phyloP scores from a whole-genome alignment of 1,140 invertebrate genomes.

The Battus philenor region DNA sequence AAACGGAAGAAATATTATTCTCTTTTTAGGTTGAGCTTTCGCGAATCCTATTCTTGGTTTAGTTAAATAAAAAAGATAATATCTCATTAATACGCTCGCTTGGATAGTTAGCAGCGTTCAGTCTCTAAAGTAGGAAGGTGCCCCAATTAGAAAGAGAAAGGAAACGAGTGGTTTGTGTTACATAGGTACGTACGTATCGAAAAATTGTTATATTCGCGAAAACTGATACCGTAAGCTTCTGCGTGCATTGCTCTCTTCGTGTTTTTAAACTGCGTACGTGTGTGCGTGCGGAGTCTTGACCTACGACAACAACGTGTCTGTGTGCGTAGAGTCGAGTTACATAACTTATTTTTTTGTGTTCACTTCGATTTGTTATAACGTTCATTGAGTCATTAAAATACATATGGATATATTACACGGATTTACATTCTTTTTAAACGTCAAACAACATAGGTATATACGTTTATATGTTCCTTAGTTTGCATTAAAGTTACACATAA shows the following conservation, averaged over 20 bases:
- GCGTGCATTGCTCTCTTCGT: constrained; percentile 51
- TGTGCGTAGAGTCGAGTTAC: constrained; percentile 33
- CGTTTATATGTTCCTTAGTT: no score
- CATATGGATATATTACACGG: no score
- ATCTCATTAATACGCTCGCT: neutral
- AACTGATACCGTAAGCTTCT: constrained; percentile 46
- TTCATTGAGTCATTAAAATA: constrained; percentile 3
- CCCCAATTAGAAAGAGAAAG: constrained; percentile 30
- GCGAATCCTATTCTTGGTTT: constrained; percentile 36
- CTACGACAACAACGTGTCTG: constrained; percentile 47
- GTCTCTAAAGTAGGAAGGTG: neutral
- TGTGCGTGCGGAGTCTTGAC: constrained; percentile 46
- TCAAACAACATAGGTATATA: no score
- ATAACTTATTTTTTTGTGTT: constrained; percentile 32
- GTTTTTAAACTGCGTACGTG: constrained; percentile 27
- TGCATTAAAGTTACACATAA: no score
- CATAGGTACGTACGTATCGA: constrained; percentile 25
- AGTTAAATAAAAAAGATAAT: constrained; percentile 11
- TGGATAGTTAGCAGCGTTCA: neutral
- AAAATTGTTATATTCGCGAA: constrained; percentile 43
- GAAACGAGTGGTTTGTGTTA: constrained; percentile 23
- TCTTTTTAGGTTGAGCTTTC: constrained; percentile 65
- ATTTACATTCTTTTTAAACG: no score
- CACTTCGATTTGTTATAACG: constrained; percentile 8
- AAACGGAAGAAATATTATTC: constrained; percentile 73